A percentile compares a stretch with the other conserved stretches of the same genome.
Evolutionary conservation across 1,140 invertebrate genomes (phyloP).

Genomic region (Mactra quadrangularis): DNA sequence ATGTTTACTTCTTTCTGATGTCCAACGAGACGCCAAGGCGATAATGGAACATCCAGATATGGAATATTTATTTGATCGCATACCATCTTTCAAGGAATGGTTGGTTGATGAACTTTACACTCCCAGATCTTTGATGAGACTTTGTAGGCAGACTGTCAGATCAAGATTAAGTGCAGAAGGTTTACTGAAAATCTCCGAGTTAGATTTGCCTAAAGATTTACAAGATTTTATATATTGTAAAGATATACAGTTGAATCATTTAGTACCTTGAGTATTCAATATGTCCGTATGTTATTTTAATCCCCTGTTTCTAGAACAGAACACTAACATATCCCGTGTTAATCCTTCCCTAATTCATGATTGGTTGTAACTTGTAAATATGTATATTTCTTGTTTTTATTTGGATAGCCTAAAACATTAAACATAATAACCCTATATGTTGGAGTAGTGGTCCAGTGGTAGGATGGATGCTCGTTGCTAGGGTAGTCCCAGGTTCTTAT

Average conservation of each 20-base stretch:
- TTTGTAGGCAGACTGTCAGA: conserved; percentile 21
- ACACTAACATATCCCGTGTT: too few species aligned
- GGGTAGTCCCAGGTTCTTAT: too few species aligned
- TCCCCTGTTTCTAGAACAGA: too few species aligned
- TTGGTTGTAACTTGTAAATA: too few species aligned
- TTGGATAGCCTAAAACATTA: too few species aligned
- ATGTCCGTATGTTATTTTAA: too few species aligned
- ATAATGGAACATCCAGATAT: conserved; percentile 34
- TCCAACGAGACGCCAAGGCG: conserved; percentile 10
- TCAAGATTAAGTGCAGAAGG: not conserved
- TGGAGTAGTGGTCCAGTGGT: too few species aligned
- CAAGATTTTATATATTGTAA: conserved; percentile 16
- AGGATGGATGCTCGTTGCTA: too few species aligned
- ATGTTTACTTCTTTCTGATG: conserved; percentile 22
- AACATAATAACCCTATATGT: too few species aligned
- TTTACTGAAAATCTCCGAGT: not conserved
- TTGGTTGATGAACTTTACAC: conserved; percentile 48
- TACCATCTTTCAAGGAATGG: conserved; percentile 40
- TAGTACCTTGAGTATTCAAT: not conserved
- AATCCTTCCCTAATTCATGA: too few species aligned
- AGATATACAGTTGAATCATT: not conserved
- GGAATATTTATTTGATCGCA: conserved; percentile 10
- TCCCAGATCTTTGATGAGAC: conserved; percentile 49
- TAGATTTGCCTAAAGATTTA: conserved; percentile 17
- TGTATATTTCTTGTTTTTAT: too few species aligned